phyloP scores from a whole-genome alignment of 2,888 invertebrate genomes.

The Aplocera efformata region DNA sequence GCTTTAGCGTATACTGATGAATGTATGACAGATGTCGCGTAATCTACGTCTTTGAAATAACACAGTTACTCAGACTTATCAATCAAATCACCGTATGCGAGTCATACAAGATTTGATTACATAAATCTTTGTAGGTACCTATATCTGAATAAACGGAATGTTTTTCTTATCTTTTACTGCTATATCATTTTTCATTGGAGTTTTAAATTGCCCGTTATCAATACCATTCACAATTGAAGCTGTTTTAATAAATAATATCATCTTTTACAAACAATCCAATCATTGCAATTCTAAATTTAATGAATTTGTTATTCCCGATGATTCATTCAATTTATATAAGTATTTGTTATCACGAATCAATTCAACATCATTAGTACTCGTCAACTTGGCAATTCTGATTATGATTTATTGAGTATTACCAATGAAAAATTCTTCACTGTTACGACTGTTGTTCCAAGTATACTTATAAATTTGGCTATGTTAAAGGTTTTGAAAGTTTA shows the following conservation, averaged over 20 bases:
- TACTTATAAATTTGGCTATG: constrained; percentile 21
- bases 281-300: constrained; percentile 52
- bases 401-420: constrained; percentile 38
- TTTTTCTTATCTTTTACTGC: constrained; percentile 27
- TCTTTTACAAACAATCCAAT: constrained; percentile 51
- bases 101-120: constrained; percentile 52
- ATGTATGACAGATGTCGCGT: no score
- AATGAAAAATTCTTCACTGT: constrained; percentile 54
- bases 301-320: constrained; percentile 57
- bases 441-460: constrained; percentile 9
- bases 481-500: constrained; percentile 20
- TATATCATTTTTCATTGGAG: constrained; percentile 62
- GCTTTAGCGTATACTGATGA: no score
- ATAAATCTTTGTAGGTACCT: constrained; percentile 17
- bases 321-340: constrained; percentile 45
- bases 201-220: constrained; percentile 33
- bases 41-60: no score
- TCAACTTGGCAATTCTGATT: constrained; percentile 37
- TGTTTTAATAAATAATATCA: constrained; percentile 42
- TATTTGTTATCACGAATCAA: constrained; percentile 36
- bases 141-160: constrained; percentile 30
- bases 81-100: constrained; percentile 57
- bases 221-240: constrained; percentile 26
- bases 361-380: constrained; percentile 31
- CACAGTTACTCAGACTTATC: background rate